Evolutionary conservation across 2,888 invertebrate genomes (phyloP), one percentile per base, ranked within the genome.

Genomic region (Omphaloscelis lunosa): DNA sequence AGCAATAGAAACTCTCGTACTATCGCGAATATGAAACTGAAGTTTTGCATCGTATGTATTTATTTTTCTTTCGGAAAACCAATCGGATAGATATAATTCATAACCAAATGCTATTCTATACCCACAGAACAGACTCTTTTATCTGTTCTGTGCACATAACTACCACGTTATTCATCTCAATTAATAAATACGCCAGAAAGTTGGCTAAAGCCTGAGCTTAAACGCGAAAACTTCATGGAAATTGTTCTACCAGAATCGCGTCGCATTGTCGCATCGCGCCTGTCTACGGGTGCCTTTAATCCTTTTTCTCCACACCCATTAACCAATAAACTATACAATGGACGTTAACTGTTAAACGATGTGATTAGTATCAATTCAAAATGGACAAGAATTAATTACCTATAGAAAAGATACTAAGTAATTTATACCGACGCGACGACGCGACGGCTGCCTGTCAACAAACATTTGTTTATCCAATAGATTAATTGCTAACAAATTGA

Each of bases 401-500:
- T 2, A n/a, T 23, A 27, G 1, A 63, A 65, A 83, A 80, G 53
- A 63, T 51, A 39, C 12, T 8, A 34, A 9, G 6, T 83, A 65
- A 59, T 69, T 8, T 48, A 83, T 59, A 11, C 15, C 7, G 15
- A 27, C 29, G 17, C n/a, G 34, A 41, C n/a, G 34, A 41, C 4
- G 4, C 2, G 34, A 34, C 48, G 17, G n/a, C 34, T 7, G 23
- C 65, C 41, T 45, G 34, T 63, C 53, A 68, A 65, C 68, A 65
- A 67, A 72, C 20, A 80, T 80, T 84, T 56, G 15, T 69, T 17
- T 34, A 80, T n/a, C 15, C 41, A 56, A 58, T 27, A 34, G 12
- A 84, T 68, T 29, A 80, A 72, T 68, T 58, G 58, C 1, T 69
- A 58, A 27, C 34, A 51, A 77, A 63, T 79, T 82, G 48, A 68